Evolutionary conservation across 2,113 vertebrate species (phyloP), one percentile per base, ranked within the genome.

Genomic region (Sardina pilchardus): DNA sequence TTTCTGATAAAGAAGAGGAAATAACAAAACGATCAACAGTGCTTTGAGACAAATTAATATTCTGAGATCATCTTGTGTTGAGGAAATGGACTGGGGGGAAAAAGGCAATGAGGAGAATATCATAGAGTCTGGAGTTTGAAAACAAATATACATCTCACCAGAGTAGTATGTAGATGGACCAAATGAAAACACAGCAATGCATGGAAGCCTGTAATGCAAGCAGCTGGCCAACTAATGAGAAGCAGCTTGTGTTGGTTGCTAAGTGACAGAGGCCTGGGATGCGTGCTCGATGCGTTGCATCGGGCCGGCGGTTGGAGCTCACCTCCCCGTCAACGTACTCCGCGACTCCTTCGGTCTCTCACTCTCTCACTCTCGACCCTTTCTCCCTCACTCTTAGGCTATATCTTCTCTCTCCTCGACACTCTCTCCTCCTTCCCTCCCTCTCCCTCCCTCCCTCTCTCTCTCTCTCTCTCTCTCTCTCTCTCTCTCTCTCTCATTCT

Each of bases 151-250:
- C 34, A 14, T 36, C 86, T 89, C 91, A 87, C 83, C 89, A 24
- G 24, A 90, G 86, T 89, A 91, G 90, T 85, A 82, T 59, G 80
- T 88, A 82, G 84, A 90, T 42, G 39, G 39, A 93, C 93, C 89
- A 88, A 94, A 94, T 92, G 86, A 93, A 94, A 95, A 92, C 88
- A 93, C 88, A 83, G 94, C 90, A 90, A 86, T 82, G 44, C 17
- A 21, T 85, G 59, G 86, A 89, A 90, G 88, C 83, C 87, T 91
- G 91, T 92, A 94, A 92, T 86, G 86, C 85, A 89, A 92, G 92
- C 93, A 95, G 93, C 94, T 93, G 93, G 90, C 42, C 83, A 53
- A 19, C 88, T 94, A 96, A 95, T 92, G 90, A 92, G 91, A 95
- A 94, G 89, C 94, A 94, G 94, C 88, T 91, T 91, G 85, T 88